Conservation (phyloP, 2,888 invertebrate species). For the Temnothorax rugatulus region DNA sequence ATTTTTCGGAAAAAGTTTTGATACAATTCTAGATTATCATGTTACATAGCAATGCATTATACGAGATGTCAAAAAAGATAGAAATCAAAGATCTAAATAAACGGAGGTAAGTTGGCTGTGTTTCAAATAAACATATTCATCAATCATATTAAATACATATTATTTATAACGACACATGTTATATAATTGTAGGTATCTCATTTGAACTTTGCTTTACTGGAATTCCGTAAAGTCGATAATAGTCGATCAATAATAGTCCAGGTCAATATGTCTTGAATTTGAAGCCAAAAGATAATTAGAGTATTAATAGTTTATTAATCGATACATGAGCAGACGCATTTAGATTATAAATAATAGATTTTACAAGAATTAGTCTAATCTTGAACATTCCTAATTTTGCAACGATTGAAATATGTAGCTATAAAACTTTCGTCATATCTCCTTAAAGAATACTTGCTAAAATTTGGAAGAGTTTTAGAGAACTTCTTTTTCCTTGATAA, state of each 20-base stretch:
- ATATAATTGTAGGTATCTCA: not conserved
- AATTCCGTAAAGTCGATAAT: not conserved
- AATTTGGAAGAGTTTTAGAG: not conserved
- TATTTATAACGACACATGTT: not conserved
- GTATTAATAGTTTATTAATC: not conserved
- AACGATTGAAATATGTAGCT: not conserved
- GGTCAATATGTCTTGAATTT: not conserved
- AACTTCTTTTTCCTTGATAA: not conserved
- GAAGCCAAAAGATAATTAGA: not conserved
- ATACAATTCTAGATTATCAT: not conserved
- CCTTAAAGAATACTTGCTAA: not conserved
- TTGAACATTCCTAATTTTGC: not conserved
- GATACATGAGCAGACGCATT: not conserved
- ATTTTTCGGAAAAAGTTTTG: not conserved
- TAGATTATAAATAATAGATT: slow-evolving; percentile 12
- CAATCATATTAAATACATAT: not conserved
- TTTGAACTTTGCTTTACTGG: not conserved
- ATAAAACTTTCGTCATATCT: not conserved
- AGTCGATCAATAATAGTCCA: not conserved
- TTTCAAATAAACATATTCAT: not conserved
- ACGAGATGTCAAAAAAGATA: not conserved
- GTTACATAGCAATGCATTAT: not conserved
- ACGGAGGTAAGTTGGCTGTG: not conserved
- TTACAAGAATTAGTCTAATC: not conserved
- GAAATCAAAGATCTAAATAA: not conserved